Percentiles rank a stretch among this genome's conserved stretches.
phyloP scores from a whole-genome alignment of 2,113 vertebrate genomes.

The Plecotus auritus region DNA sequence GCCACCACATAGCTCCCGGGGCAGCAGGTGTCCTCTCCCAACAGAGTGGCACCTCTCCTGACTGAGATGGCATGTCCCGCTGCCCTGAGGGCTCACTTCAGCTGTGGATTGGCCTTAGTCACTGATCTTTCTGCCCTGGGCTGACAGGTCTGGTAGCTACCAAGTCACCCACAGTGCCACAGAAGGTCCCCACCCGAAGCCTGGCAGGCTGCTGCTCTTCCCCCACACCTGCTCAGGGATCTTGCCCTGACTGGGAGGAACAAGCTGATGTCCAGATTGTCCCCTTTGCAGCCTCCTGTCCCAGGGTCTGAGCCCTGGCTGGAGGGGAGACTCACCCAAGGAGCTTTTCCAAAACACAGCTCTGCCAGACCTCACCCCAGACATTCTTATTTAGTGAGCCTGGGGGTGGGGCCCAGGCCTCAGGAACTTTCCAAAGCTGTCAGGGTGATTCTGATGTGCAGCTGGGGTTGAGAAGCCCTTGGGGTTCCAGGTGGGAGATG shows the following conservation, averaged over 20 bases:
- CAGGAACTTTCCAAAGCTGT: not conserved
- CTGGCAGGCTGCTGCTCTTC: not conserved
- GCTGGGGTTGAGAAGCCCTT: not conserved
- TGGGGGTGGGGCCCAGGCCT: not conserved
- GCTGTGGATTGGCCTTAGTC: slow-evolving; percentile 39
- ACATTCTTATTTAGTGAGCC: not conserved
- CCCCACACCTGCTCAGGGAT: not conserved
- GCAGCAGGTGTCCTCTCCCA: slow-evolving; percentile 20
- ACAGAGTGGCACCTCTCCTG: slow-evolving; percentile 26
- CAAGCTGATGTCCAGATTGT: not conserved
- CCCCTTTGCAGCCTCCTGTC: not conserved
- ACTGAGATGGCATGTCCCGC: not conserved
- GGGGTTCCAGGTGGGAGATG: not conserved
- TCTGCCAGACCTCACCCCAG: not conserved
- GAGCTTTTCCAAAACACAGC: not conserved
- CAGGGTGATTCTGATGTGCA: not conserved
- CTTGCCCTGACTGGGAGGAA: not conserved
- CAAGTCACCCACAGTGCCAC: slow-evolving; percentile 37
- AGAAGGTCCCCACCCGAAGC: not conserved
- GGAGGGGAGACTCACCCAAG: not conserved
- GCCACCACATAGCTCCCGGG: slow-evolving; percentile 25
- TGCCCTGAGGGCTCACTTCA: slow-evolving; percentile 25
- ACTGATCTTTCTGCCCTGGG: slow-evolving; percentile 28
- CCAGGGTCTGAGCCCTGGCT: not conserved
- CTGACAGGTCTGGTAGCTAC: slow-evolving; percentile 56